Base-by-base conservation (phyloP, 2,888 invertebrate species). In the Parnassius orleans region DNA sequence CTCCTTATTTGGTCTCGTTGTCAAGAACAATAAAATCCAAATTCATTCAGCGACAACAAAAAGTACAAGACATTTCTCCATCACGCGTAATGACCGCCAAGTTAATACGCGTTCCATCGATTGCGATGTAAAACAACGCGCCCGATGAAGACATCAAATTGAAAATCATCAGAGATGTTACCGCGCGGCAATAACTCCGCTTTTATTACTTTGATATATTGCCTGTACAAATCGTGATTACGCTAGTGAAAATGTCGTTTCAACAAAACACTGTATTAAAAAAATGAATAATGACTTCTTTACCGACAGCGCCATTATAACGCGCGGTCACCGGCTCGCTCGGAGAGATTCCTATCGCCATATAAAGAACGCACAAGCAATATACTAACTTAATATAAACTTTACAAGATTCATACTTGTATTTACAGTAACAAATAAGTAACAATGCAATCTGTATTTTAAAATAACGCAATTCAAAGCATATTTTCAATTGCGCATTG, bases 211-310 rank as follows among this genome's bases (percentile, higher is more conserved):
- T 84, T 88, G 87, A 88, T 88, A 83, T 86, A 87, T 87, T 84
- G 83, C 87, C 81, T 81, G 83, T 84, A 84, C 87, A 82, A 84
- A 84, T 85, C 86, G 83, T 88, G 88, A 89, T 89, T 87, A 87
- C 84, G 75, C 86, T 86, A 90, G 90, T 90, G 90, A 87, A 90
- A 89, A 88, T 90, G 90, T 90, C 90, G 85, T 84, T 88, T 88
- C 87, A 85, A 89, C 90, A 89, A 89, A 89, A 89, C 87, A 86
- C 81, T 86, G 87, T 86, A 88, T 90, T 88, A 90, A 90, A 90
- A 90, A 90, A 90, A 90, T 90, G 90, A 90, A 85, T 90, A 89
- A 90, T 89, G 90, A 87, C 90, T 89, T 85, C 87, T 88, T 84
- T 81, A 80, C 86, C 85, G 86, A 82, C 87, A 81, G 80, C 86